Conservation (phyloP, 2,113 vertebrate species). For the Herpailurus yagouaroundi region DNA sequence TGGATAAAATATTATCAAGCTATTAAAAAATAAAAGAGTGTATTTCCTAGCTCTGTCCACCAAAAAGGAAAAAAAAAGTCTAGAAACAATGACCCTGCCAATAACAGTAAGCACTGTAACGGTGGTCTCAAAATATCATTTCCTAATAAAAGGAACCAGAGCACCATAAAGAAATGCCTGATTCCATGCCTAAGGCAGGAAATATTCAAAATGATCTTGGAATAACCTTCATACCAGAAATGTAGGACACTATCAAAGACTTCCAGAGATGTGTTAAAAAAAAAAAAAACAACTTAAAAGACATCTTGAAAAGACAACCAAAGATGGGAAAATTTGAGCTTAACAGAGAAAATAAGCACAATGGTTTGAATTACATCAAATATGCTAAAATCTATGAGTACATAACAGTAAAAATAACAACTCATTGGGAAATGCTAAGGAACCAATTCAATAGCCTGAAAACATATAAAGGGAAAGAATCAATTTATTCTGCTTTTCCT, state of each 20-base stretch:
- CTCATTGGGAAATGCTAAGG: not conserved
- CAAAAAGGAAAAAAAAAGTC: not conserved
- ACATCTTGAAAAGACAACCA: not conserved
- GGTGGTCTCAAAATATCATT: not conserved
- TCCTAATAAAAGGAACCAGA: not conserved
- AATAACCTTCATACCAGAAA: not conserved
- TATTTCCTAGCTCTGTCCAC: not conserved
- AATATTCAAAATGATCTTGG: not conserved
- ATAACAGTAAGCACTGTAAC: not conserved
- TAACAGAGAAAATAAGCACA: constrained; percentile 1
- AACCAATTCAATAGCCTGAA: not conserved
- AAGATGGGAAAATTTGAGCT: constrained; percentile 1
- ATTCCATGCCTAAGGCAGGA: not conserved
- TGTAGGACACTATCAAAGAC: not conserved
- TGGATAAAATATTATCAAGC: not conserved
- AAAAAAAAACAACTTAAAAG: constrained; percentile 14
- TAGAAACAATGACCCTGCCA: not conserved
- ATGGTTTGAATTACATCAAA: not conserved
- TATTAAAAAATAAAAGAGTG: not conserved
- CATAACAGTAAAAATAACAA: not conserved
- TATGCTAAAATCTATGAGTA: not conserved
- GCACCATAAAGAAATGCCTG: not conserved
- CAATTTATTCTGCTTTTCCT: not conserved
- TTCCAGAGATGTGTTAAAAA: not conserved
- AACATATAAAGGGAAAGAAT: not conserved